Conservation (phyloP, 2,888 invertebrate genomes). For the Tiphia femorata region DNA sequence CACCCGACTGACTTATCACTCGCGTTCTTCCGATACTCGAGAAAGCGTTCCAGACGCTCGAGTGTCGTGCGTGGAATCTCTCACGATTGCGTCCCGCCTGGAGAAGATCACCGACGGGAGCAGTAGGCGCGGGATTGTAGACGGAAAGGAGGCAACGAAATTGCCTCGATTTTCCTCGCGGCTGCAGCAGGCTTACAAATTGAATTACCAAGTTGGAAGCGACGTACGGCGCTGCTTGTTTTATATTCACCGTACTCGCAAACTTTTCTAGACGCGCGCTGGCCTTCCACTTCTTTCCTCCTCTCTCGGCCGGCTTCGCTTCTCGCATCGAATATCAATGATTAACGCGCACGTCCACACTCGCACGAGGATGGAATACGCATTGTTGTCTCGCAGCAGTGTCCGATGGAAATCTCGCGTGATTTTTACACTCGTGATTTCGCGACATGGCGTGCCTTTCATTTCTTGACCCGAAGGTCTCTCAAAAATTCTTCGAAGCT, state of each 20-base stretch:
- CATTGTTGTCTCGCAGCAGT: too few relatives aligned
- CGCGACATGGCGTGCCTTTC: too few relatives aligned
- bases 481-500: too few relatives aligned
- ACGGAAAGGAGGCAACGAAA: conserved; percentile 1
- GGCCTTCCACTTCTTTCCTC: background rate
- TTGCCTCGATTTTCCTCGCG: conserved; percentile 28
- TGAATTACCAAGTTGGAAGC: conserved; percentile 38
- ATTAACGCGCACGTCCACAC: conserved; percentile 27
- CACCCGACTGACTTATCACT: too few relatives aligned
- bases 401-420: too few relatives aligned
- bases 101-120: background rate
- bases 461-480: too few relatives aligned
- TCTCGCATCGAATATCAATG: conserved; percentile 26
- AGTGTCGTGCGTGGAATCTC: too few relatives aligned
- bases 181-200: conserved; percentile 17
- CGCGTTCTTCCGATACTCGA: too few relatives aligned
- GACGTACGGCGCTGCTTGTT: conserved; percentile 26
- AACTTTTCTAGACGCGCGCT: conserved; percentile 21
- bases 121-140: background rate
- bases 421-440: too few relatives aligned
- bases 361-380: too few relatives aligned
- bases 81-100: too few relatives aligned
- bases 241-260: conserved; percentile 30
- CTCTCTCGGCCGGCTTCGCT: background rate
- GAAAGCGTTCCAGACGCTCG: too few relatives aligned